A percentile compares a stretch with the other conserved stretches of the same genome.
phyloP scores from a whole-genome alignment of 2,797 vertebrate species.

The Euphonia xanthogaster region DNA sequence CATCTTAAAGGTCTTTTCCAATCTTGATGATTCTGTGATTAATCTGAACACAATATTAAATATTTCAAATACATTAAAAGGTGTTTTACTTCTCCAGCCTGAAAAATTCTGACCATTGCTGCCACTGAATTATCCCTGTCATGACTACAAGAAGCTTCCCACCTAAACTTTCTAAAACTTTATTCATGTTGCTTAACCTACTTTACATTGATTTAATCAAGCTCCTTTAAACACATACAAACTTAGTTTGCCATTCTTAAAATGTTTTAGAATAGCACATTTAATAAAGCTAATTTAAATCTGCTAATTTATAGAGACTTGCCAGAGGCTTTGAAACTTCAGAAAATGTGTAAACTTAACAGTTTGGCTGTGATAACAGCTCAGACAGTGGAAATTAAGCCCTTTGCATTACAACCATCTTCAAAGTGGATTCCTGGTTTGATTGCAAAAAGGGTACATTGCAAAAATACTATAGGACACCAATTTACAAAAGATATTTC shows the following conservation, averaged over 20 bases:
- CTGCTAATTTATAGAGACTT: slow-evolving; percentile 74
- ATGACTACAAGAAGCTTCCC: slow-evolving; percentile 35
- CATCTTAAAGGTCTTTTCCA: background rate
- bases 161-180: slow-evolving; percentile 64
- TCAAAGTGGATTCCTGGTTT: background rate
- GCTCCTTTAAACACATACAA: slow-evolving; percentile 69
- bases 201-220: slow-evolving; percentile 70
- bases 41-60: background rate
- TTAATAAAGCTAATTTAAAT: slow-evolving; percentile 79
- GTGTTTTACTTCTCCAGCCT: background rate
- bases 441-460: background rate
- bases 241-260: slow-evolving; percentile 61
- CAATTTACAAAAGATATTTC: background rate
- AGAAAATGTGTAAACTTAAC: slow-evolving; percentile 72
- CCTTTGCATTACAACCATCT: slow-evolving; percentile 39
- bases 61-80: background rate
- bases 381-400: slow-evolving; percentile 63
- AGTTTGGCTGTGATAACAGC: slow-evolving; percentile 69
- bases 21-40: background rate
- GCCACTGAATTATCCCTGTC: background rate
- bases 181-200: slow-evolving; percentile 64
- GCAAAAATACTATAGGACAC: background rate
- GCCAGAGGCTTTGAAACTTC: slow-evolving; percentile 72
- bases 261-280: slow-evolving; percentile 73
- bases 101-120: background rate